Percentiles rank a stretch among this genome's conserved stretches.
Evolutionary conservation across 35 echinoderm and acorn worm species (phyloP).

Genomic region (Patiria miniata): DNA sequence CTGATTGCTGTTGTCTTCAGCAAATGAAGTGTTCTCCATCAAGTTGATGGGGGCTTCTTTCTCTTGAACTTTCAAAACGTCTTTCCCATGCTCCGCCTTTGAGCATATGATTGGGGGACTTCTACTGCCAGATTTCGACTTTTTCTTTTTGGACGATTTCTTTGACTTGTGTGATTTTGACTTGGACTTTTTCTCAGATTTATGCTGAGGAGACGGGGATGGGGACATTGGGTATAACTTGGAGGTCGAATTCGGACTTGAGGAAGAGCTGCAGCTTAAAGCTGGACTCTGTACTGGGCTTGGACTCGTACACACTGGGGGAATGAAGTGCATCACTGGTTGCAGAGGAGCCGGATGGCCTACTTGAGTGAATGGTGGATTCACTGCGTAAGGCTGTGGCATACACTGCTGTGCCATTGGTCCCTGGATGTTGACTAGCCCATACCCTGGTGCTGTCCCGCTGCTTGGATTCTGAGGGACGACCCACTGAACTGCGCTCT

Average conservation of each 20-base stretch:
- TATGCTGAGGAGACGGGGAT: neutral
- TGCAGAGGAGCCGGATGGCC: neutral
- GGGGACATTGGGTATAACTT: neutral
- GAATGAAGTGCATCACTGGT: slow-evolving; percentile 1
- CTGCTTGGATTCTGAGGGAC: slow-evolving; percentile 21
- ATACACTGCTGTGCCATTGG: neutral
- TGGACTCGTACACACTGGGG: neutral
- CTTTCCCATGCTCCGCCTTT: neutral
- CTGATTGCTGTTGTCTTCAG: neutral
- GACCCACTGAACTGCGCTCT: slow-evolving; percentile 25
- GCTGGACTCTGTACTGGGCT: neutral
- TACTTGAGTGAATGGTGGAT: neutral
- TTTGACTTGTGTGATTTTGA: slow-evolving; percentile 28
- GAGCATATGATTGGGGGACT: neutral
- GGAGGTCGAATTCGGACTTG: neutral
- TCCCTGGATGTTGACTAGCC: slow-evolving; percentile 2
- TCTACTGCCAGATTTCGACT: neutral
- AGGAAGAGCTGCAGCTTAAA: slow-evolving; percentile 4
- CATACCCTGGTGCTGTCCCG: neutral
- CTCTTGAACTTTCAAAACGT: neutral
- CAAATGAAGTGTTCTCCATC: neutral
- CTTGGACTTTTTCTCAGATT: slow-evolving; percentile 14
- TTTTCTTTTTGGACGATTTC: slow-evolving; percentile 21
- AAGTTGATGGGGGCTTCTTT: neutral
- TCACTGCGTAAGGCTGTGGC: neutral